Base-by-base conservation (phyloP, 2,797 vertebrate genomes). In the Caiman crocodilus region DNA sequence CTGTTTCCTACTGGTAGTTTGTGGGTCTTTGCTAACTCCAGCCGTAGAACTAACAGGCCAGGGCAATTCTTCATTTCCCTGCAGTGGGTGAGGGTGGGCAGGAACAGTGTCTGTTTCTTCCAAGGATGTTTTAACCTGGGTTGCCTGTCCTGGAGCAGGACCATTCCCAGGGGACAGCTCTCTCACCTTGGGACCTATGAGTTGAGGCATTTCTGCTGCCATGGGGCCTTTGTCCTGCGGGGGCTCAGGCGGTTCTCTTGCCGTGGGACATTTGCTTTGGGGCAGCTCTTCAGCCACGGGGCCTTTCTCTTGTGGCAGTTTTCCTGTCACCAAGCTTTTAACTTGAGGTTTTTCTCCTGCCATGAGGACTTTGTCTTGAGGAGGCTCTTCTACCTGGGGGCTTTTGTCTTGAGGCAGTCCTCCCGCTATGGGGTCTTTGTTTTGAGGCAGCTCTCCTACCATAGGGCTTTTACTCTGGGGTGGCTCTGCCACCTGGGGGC, bases 341-440 rank as follows among this genome's bases (percentile, higher is more conserved):
- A 65, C 65, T 69, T 80, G 75, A 32, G 28, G 50, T 25, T 50
- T 25, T 64, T 93, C 35, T 16, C 16, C 90, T 30, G 42, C 26
- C 61, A n/a, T 55, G 0, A 1, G 12, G 18, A 79, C 76, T 83
- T 71, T 92, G 73, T 74, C 56, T 25, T 71, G 88, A 21, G 71
- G 11, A 0, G 0, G 64, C 65, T 94, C 82, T 60, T 14, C 63
- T 80, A 42, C 57, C 58, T 2, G 0, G 57, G 8, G 18, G 0
- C 42, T 82, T 57, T 11, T 28, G 15, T 42, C 79, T 76, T 6
- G 74, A 35, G 61, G 16, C 30, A 18, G 56, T n/a, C 50, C 58
- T 88, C 18, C 92, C 71, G 14, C 18, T 56, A 58, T 7, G 56
- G 73, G 30, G 32, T 55, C 64, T 56, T 58, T 21, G 56, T 7